Evolutionary conservation across 2,113 vertebrate genomes (phyloP).

Genomic region (Cariama cristata): DNA sequence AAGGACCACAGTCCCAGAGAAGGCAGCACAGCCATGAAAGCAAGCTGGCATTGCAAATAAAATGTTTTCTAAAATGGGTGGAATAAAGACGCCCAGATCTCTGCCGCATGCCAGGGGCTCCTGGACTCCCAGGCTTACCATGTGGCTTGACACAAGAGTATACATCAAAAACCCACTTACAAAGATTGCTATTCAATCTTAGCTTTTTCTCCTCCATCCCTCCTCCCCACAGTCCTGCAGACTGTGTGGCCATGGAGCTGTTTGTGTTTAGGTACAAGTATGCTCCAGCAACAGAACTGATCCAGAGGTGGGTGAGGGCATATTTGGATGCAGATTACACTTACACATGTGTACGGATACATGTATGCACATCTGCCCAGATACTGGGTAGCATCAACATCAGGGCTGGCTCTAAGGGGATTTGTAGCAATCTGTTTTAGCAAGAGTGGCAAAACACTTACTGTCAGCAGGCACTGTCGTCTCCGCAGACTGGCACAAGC

Average conservation of each 20-base stretch:
- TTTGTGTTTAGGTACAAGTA: neutral
- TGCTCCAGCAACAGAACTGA: neutral
- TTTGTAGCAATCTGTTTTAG: neutral
- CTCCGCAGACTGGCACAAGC: neutral
- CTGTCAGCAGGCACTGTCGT: neutral
- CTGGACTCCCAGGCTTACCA: neutral
- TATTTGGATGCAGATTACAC: neutral
- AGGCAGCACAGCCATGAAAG: neutral
- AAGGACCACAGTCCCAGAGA: neutral
- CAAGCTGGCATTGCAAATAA: neutral
- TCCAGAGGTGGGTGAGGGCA: neutral
- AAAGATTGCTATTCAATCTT: neutral
- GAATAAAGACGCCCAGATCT: neutral
- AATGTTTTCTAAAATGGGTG: neutral
- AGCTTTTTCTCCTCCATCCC: neutral
- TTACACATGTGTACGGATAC: neutral
- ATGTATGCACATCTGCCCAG: neutral
- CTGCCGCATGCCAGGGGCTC: neutral
- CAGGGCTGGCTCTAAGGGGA: neutral
- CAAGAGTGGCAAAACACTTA: neutral
- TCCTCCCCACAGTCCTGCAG: neutral
- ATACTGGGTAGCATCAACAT: too few relatives aligned
- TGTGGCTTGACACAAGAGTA: neutral
- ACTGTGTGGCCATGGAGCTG: neutral
- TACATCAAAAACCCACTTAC: neutral